phyloP scores from a whole-genome alignment of 2,113 vertebrate species.

The Macheiramphus alcinus region DNA sequence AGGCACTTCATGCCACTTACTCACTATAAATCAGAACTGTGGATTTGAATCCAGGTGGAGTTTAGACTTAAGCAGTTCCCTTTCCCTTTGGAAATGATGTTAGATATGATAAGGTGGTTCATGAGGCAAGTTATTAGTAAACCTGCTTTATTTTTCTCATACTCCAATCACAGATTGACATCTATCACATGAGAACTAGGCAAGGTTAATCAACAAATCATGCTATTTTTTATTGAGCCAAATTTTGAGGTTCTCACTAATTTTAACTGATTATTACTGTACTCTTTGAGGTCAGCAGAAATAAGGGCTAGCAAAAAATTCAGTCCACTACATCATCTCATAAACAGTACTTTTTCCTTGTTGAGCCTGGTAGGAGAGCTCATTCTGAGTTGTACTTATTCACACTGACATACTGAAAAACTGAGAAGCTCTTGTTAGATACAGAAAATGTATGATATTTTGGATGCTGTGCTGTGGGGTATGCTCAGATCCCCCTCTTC shows the following conservation, averaged over 20 bases:
- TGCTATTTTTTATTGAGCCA: neutral
- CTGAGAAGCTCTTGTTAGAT: neutral
- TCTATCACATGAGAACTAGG: neutral
- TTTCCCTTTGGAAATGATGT: neutral
- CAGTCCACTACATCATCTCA: neutral
- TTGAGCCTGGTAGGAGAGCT: neutral
- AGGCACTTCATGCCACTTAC: neutral
- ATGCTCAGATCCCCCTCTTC: no score
- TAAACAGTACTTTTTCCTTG: neutral
- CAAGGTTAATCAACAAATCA: neutral
- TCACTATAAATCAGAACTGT: neutral
- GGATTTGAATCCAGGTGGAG: neutral
- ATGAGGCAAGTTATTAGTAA: neutral
- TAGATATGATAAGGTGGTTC: neutral
- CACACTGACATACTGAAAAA: neutral
- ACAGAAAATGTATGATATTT: neutral
- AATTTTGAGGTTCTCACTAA: neutral
- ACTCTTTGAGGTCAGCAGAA: neutral
- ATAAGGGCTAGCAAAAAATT: neutral
- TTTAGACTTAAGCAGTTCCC: neutral
- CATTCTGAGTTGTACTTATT: neutral
- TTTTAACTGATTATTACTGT: neutral
- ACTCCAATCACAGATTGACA: neutral
- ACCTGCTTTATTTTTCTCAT: neutral
- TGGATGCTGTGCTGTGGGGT: neutral